Evolutionary conservation across 2,113 vertebrate species (phyloP).

Genomic region (Stigmatopora argus): DNA sequence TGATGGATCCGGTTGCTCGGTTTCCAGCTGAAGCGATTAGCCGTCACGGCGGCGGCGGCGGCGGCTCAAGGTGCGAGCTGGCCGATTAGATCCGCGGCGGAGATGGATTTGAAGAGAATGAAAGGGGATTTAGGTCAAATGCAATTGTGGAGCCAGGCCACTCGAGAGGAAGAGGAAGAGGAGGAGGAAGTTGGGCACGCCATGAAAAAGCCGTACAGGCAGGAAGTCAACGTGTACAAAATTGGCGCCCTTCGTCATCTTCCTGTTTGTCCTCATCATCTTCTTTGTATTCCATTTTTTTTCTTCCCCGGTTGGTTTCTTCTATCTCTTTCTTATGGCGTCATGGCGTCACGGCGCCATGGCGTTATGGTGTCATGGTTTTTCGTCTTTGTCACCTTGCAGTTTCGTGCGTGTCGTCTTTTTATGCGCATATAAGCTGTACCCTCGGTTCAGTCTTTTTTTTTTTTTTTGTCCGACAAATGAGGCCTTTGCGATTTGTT

Average conservation of each 20-base stretch:
- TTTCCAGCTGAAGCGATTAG: slow-evolving; percentile 2
- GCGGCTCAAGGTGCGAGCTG: slow-evolving; percentile 34
- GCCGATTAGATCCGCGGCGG: slow-evolving; percentile 41
- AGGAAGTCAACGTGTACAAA: background rate
- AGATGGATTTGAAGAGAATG: slow-evolving; percentile 50
- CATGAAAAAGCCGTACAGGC: background rate
- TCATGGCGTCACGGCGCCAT: no score
- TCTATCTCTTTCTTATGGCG: background rate
- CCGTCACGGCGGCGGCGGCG: background rate
- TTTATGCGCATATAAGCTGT: no score
- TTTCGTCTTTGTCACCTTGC: no score
- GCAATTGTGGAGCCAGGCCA: slow-evolving; percentile 55
- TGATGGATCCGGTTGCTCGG: background rate
- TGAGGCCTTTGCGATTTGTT: slow-evolving; percentile 3
- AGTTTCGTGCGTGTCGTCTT: no score
- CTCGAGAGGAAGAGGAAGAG: slow-evolving; percentile 32
- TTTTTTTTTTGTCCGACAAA: no score
- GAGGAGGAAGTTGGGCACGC: slow-evolving; percentile 19
- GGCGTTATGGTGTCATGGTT: no score
- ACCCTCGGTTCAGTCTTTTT: no score
- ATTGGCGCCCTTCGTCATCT: background rate
- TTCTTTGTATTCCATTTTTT: background rate
- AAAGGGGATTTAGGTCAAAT: slow-evolving; percentile 53
- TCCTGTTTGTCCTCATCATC: background rate
- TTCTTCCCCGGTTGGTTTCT: background rate